Evolutionary conservation across 2,797 vertebrate genomes (phyloP).

Genomic region (Echiichthys vipera): DNA sequence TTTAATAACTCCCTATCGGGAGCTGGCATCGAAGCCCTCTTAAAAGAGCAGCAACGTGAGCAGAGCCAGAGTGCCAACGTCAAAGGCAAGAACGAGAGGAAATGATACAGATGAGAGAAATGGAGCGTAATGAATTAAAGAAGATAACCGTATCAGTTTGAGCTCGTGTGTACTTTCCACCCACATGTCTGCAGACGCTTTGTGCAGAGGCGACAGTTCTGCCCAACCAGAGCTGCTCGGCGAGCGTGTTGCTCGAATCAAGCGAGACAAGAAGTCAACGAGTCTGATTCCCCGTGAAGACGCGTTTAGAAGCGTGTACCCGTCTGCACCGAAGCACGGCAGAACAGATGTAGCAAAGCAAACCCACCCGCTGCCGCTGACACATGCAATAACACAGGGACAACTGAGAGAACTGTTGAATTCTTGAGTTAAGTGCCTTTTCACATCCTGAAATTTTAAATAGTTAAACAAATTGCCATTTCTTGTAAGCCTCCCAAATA

Average conservation of each 20-base stretch:
- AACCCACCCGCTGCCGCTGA: conserved; percentile 24
- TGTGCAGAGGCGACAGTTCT: background rate
- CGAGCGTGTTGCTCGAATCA: conserved; percentile 30
- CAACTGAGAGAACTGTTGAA: background rate
- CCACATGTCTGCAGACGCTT: conserved; percentile 7
- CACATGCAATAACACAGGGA: background rate
- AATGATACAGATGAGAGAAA: background rate
- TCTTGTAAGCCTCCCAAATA: conserved; percentile 4
- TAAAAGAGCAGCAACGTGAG: background rate
- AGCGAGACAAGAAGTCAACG: conserved; percentile 24
- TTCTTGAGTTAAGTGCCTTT: background rate
- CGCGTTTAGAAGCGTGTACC: conserved; percentile 6
- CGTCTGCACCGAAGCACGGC: conserved; percentile 25
- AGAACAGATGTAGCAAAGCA: conserved; percentile 37
- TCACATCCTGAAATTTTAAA: background rate
- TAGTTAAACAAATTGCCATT: background rate
- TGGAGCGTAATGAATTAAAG: conserved; percentile 7
- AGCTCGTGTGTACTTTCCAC: background rate
- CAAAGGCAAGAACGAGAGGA: background rate
- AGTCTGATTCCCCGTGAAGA: conserved; percentile 1
- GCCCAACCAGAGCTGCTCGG: conserved; percentile 19
- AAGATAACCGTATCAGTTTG: conserved; percentile 1
- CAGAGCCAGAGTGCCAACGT: background rate
- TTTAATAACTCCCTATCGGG: conserved; percentile 42
- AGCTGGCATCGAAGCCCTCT: conserved; percentile 12